Evolutionary conservation across 2,888 invertebrate species (phyloP).

Genomic region (Rhingia campestris): DNA sequence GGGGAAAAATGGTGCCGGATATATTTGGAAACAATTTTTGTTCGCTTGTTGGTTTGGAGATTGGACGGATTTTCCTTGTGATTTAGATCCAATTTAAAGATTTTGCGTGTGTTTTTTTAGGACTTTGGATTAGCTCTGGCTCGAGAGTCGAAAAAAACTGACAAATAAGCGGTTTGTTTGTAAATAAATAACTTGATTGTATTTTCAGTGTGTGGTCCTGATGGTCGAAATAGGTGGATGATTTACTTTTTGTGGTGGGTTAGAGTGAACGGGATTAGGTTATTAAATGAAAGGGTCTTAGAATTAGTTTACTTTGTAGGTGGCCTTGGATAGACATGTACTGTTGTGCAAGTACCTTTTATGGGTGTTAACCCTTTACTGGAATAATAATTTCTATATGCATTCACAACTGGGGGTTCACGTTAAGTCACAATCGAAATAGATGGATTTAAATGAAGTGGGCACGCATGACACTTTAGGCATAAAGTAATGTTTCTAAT

Average conservation of each 20-base stretch:
- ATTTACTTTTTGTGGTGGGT: constrained; percentile 4
- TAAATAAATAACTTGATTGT: constrained; percentile 15
- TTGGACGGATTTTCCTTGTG: constrained; percentile 56
- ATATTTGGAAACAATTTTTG: constrained; percentile 48
- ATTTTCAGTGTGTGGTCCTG: constrained; percentile 5
- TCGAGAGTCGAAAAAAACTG: constrained; percentile 47
- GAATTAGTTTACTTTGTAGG: too few species aligned
- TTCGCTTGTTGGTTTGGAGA: constrained; percentile 38
- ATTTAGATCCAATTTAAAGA: constrained; percentile 73
- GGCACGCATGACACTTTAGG: too few species aligned
- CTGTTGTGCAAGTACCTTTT: neutral
- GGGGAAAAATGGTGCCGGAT: constrained; percentile 67
- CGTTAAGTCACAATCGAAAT: too few species aligned
- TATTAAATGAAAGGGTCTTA: neutral
- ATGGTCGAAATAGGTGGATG: constrained; percentile 5
- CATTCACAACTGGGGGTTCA: too few species aligned
- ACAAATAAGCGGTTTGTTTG: constrained; percentile 62
- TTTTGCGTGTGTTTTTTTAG: constrained; percentile 37
- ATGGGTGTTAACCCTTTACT: too few species aligned
- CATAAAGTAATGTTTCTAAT: too few species aligned
- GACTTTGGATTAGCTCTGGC: constrained; percentile 36
- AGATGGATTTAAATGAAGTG: too few species aligned
- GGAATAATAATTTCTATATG: too few species aligned
- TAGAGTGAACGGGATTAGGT: neutral
- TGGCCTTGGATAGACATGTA: neutral